Conservation (phyloP, 2,888 invertebrate species). For the Noctua pronuba region DNA sequence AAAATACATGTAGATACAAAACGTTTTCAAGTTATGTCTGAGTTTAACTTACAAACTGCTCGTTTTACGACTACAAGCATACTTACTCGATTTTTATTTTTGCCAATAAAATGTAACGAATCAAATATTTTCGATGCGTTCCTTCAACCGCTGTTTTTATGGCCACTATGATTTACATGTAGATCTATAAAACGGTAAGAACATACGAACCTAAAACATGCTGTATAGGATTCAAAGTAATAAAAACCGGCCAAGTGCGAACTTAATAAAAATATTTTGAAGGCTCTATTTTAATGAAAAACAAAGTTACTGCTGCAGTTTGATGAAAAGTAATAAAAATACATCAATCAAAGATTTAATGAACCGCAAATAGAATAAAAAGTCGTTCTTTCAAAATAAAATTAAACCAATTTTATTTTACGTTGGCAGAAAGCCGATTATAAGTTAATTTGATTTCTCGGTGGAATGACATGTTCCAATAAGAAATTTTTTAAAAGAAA, state of each 20-base stretch:
- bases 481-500: too few relatives aligned
- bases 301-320: too few relatives aligned
- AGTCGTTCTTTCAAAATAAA: not conserved
- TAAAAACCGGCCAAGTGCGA: too few relatives aligned
- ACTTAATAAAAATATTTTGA: too few relatives aligned
- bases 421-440: too few relatives aligned
- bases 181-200: slow-evolving; percentile 29
- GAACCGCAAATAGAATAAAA: not conserved
- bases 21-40: slow-evolving; percentile 46
- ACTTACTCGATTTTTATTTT: slow-evolving; percentile 48
- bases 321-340: not conserved
- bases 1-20: not conserved
- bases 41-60: slow-evolving; percentile 51
- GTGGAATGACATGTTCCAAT: too few relatives aligned
- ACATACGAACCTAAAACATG: not conserved
- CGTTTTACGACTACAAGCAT: slow-evolving; percentile 48
- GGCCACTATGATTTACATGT: slow-evolving; percentile 40
- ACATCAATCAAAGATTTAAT: not conserved
- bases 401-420: slow-evolving; percentile 37
- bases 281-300: too few relatives aligned
- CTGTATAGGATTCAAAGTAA: not conserved
- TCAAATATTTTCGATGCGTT: slow-evolving; percentile 53
- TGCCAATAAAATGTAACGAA: slow-evolving; percentile 53
- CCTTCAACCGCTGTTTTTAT: slow-evolving; percentile 50
- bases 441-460: too few relatives aligned